Conservation (phyloP, 92 coral and sea anemone genomes). For the Virgularia gustaviana region DNA sequence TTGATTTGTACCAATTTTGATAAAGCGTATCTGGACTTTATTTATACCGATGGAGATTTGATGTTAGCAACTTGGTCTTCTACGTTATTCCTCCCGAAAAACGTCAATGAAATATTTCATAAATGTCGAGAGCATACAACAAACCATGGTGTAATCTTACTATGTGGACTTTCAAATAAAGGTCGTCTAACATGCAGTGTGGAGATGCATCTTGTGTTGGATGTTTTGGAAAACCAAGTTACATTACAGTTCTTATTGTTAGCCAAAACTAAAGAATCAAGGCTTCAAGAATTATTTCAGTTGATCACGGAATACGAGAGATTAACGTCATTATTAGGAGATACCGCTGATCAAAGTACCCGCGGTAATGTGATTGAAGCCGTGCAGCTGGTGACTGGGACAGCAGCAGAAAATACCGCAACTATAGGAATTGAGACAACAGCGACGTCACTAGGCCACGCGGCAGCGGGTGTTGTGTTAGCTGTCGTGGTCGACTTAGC, state of each 20-base stretch:
- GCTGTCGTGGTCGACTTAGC: slow-evolving; percentile 91
- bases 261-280: neutral
- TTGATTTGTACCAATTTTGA: slow-evolving; percentile 5
- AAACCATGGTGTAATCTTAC: neutral
- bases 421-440: slow-evolving; percentile 99
- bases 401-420: slow-evolving; percentile 99
- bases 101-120: neutral
- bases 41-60: slow-evolving; percentile 29
- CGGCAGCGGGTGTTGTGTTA: slow-evolving; percentile 94
- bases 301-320: slow-evolving; percentile 17
- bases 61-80: slow-evolving; percentile 26
- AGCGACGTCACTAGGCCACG: slow-evolving; percentile 93
- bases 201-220: neutral
- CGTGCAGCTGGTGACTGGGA: slow-evolving; percentile 89
- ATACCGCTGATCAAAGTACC: neutral
- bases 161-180: neutral
- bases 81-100: neutral
- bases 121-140: neutral
- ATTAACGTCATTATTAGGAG: neutral
- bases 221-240: neutral
- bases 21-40: neutral
- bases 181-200: neutral
- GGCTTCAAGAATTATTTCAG: slow-evolving; percentile 2
- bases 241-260: slow-evolving; percentile 22
- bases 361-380: slow-evolving; percentile 67